Evolutionary conservation across 2,113 vertebrate species (phyloP).

Genomic region (Tinamus guttatus): DNA sequence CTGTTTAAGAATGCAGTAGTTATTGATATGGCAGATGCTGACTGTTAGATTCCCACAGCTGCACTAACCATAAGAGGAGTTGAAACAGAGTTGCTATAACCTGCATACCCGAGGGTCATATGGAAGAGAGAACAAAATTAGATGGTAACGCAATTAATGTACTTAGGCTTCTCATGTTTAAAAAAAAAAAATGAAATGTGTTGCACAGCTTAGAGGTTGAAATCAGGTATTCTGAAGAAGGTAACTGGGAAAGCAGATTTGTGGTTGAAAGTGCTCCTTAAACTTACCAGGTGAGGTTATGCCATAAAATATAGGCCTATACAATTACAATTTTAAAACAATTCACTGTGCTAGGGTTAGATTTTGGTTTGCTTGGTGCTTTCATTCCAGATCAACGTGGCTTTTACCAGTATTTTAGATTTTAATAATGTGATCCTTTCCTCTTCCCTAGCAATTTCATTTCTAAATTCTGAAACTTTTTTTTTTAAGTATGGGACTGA

Average conservation of each 20-base stretch:
- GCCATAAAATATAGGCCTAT: background rate
- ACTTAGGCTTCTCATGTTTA: background rate
- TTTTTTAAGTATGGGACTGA: background rate
- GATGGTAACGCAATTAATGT: slow-evolving; percentile 2
- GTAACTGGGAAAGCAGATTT: background rate
- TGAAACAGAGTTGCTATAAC: slow-evolving; percentile 39
- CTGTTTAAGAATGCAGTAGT: slow-evolving; percentile 33
- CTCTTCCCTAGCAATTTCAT: background rate
- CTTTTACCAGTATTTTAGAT: background rate
- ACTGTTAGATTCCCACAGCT: slow-evolving; percentile 8
- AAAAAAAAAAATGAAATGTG: background rate
- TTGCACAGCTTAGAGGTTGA: background rate
- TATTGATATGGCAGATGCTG: slow-evolving; percentile 3
- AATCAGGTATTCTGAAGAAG: background rate
- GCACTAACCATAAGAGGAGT: background rate
- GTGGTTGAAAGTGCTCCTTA: background rate
- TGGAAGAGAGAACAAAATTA: slow-evolving; percentile 41
- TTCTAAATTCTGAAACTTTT: background rate
- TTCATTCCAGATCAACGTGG: background rate
- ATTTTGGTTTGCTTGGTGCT: background rate
- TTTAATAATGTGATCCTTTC: background rate
- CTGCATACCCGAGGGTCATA: background rate
- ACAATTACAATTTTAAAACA: background rate
- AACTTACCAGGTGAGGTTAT: background rate
- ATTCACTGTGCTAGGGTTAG: background rate